Conservation (phyloP, 1,140 invertebrate genomes). For the Leucophenga varia region DNA sequence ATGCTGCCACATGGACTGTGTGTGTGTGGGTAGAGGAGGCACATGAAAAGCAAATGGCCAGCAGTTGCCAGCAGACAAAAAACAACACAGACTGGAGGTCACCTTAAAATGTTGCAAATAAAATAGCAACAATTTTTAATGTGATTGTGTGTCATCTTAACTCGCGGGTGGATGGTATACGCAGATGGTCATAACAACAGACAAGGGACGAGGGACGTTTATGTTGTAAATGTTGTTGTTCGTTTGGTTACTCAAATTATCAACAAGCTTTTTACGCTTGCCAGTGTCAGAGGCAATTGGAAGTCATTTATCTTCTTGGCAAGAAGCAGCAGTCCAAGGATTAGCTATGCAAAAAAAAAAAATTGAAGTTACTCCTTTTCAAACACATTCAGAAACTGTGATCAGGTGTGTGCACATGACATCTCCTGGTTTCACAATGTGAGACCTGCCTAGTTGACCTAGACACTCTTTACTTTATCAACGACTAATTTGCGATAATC, state of each 20-base stretch:
- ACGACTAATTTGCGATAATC: constrained; percentile 46
- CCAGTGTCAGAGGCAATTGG: constrained; percentile 7
- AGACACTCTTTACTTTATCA: too few relatives aligned
- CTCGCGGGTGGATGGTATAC: constrained; percentile 4
- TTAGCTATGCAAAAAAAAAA: too few relatives aligned
- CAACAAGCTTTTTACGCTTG: constrained; percentile 31
- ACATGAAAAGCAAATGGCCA: too few relatives aligned
- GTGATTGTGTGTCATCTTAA: constrained; percentile 54
- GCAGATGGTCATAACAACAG: constrained; percentile 12
- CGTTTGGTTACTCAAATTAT: constrained; percentile 53
- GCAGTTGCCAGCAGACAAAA: too few relatives aligned
- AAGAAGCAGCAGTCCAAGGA: too few relatives aligned
- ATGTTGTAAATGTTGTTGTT: constrained; percentile 12
- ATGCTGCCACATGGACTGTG: neutral
- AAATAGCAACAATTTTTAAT: constrained; percentile 54
- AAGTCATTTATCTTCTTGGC: constrained; percentile 15
- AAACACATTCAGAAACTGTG: too few relatives aligned
- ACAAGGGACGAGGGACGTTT: constrained; percentile 9
- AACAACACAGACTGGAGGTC: constrained; percentile 27
- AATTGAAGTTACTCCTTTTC: too few relatives aligned
- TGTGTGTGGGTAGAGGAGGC: too few relatives aligned
- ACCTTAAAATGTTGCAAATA: constrained; percentile 47
- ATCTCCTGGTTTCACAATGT: too few relatives aligned
- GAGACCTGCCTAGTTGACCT: too few relatives aligned
- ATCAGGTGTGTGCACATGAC: too few relatives aligned